Evolutionary conservation across 2,797 vertebrate genomes (phyloP).

Genomic region (Sebastes vulpes): DNA sequence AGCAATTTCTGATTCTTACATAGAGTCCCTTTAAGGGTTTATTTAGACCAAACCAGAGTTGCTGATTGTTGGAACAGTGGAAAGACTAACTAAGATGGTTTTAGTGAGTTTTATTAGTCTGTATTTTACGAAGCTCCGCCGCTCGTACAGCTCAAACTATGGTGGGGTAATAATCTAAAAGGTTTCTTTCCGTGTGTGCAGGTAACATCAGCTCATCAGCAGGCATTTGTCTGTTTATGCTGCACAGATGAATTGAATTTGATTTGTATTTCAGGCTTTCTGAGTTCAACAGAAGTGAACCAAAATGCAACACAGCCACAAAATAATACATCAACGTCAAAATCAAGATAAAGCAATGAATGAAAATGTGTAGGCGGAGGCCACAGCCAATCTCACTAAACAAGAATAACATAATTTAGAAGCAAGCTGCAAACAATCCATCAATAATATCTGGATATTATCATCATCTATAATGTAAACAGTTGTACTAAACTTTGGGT

Average conservation of each 20-base stretch:
- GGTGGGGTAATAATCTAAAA: neutral
- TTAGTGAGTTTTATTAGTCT: too few relatives aligned
- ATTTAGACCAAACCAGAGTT: neutral
- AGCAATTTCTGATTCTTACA: too few relatives aligned
- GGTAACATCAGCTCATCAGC: neutral
- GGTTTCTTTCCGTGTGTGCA: neutral
- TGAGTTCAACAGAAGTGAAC: neutral
- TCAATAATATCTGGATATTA: neutral
- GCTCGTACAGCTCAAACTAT: neutral
- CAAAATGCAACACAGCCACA: neutral
- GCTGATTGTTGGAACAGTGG: neutral
- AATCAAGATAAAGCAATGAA: neutral
- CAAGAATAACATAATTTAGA: neutral
- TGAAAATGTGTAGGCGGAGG: neutral
- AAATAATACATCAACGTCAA: neutral
- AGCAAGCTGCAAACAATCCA: neutral
- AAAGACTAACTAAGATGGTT: neutral
- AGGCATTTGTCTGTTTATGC: too few relatives aligned
- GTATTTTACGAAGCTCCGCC: neutral
- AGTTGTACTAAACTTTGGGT: neutral
- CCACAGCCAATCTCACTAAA: neutral
- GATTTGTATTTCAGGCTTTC: too few relatives aligned
- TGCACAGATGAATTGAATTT: neutral
- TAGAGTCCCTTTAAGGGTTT: neutral
- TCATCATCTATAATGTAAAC: neutral